A percentile compares a stretch with the other conserved stretches of the same genome.
These are phyloP conservation scores for Hyperoplus lanceolatus DNA, from an alignment of 2,797 vertebrate genomes.

Conservation along the genomic window DNA sequence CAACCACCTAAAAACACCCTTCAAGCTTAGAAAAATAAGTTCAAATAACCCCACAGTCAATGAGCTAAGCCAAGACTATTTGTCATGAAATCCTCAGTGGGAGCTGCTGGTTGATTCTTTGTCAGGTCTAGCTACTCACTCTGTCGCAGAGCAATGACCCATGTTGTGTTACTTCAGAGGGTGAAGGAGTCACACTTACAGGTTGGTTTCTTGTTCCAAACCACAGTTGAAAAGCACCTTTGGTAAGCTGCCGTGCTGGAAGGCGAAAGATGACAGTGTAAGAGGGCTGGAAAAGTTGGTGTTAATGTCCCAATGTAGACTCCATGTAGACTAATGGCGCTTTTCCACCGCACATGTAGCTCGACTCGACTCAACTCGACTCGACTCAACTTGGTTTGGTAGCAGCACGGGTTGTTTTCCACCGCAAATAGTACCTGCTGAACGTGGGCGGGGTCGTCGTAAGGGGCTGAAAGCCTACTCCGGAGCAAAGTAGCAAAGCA, in stretches of 20 bases:
- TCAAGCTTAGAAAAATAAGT: too few relatives aligned
- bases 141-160: neutral
- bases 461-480: too few relatives aligned
- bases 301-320: neutral
- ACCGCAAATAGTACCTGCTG: too few relatives aligned
- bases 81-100: neutral
- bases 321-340: neutral
- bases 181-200: conserved; percentile 11
- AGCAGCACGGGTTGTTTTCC: too few relatives aligned
- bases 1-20: too few relatives aligned
- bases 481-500: too few relatives aligned
- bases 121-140: neutral
- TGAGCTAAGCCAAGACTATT: too few relatives aligned
- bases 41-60: too few relatives aligned
- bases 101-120: neutral
- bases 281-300: neutral
- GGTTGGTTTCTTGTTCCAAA: conserved; percentile 2
- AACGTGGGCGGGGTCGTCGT: too few relatives aligned
- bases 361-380: too few relatives aligned
- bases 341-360: too few relatives aligned
- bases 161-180: conserved; percentile 1
- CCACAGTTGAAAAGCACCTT: conserved; percentile 27
- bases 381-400: too few relatives aligned
- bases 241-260: neutral
- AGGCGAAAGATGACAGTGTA: neutral